A percentile compares a stretch with the other conserved stretches of the same genome.
These are phyloP conservation scores for Indicator maculatus DNA, from an alignment of 2,113 vertebrate genomes.

Conservation along the genomic window DNA sequence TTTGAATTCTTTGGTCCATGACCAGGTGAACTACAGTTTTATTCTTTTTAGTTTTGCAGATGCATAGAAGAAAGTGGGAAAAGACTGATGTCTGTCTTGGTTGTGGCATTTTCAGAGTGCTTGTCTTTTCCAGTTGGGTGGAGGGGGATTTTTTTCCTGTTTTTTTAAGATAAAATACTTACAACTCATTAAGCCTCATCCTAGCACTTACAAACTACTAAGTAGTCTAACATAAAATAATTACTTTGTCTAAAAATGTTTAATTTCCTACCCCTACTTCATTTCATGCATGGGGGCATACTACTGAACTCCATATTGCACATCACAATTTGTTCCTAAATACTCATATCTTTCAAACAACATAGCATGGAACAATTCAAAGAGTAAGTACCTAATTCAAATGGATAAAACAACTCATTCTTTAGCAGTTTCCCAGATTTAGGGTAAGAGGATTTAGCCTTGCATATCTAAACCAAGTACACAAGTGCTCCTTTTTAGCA, in stretches of 20 bases:
- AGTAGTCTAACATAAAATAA: conserved; percentile 34
- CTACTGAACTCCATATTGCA: conserved; percentile 11
- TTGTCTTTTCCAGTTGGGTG: background rate
- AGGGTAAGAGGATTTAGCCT: conserved; percentile 54
- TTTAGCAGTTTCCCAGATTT: conserved; percentile 13
- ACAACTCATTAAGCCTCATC: background rate
- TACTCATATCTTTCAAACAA: conserved; percentile 25
- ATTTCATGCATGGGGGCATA: conserved; percentile 54
- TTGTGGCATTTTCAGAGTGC: background rate
- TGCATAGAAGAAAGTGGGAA: background rate
- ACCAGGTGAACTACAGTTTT: background rate
- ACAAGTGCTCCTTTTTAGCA: background rate
- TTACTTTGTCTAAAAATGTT: conserved; percentile 41
- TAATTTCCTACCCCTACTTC: conserved; percentile 32
- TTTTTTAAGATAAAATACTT: background rate
- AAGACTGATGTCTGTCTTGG: background rate
- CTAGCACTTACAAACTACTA: background rate
- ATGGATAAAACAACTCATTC: conserved; percentile 28
- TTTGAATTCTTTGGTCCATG: background rate
- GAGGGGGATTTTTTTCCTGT: background rate
- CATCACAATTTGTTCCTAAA: conserved; percentile 25
- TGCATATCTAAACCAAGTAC: conserved; percentile 13
- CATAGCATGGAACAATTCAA: background rate
- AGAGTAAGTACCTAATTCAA: conserved; percentile 42
- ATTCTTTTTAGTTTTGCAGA: background rate